Conservation (phyloP, 1,140 invertebrate genomes). For the Drosophila suzukii region DNA sequence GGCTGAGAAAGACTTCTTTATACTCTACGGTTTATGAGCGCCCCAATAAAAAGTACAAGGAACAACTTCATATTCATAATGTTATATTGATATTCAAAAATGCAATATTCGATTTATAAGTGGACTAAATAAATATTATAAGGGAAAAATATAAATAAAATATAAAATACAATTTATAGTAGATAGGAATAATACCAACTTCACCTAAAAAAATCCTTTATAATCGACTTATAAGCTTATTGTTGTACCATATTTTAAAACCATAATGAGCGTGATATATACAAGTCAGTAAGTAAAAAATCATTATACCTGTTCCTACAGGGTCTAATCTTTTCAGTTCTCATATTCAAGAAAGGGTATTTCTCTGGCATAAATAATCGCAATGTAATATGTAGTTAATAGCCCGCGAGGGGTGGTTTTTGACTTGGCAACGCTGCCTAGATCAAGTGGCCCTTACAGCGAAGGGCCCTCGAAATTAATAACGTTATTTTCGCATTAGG, state of each 20-base stretch:
- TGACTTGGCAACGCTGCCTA: conserved; percentile 13
- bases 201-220: no score
- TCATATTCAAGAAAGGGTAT: not conserved
- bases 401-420: not conserved
- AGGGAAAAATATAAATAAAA: no score
- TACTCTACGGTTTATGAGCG: not conserved
- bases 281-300: not conserved
- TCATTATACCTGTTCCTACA: not conserved
- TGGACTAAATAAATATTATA: no score
- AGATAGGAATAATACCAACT: no score
- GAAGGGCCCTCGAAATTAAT: conserved; percentile 58
- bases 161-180: no score
- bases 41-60: no score
- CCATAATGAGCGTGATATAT: no score
- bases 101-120: no score
- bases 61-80: no score
- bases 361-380: not conserved
- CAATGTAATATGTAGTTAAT: conserved; percentile 3
- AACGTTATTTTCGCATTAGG: conserved; percentile 82
- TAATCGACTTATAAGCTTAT: no score
- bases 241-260: no score
- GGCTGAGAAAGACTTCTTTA: not conserved
- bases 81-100: no score
- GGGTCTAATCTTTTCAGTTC: not conserved
- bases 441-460: conserved; percentile 13